Evolutionary conservation across 2,113 vertebrate genomes (phyloP), one percentile per base, ranked within the genome.

Genomic region (Nanorana parkeri): DNA sequence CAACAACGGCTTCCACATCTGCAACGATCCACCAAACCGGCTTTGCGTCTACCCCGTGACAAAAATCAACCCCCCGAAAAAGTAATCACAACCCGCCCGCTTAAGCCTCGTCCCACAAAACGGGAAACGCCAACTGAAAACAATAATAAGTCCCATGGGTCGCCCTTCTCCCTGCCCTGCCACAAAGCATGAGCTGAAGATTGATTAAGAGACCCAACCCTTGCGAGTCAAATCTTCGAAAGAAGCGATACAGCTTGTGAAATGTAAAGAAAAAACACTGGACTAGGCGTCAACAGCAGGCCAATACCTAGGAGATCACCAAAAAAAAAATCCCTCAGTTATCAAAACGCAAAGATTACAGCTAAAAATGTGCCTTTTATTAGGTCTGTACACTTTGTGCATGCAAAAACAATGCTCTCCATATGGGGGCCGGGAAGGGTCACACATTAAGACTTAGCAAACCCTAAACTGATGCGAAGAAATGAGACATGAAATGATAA

Each of bases 361-460:
- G 69, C 60, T 61, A 81, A 60, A n/a, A 66, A 73, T 71, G 67
- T 66, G 36, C 78, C 79, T 64, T 71, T 54, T 36, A 36, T 36
- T 29, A 73, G 24, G 63, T 73, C 51, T 26, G 68, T 52, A 63
- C 29, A 23, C 26, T 24, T 80, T 65, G 68, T 65, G 60, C 68
- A 81, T 81, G 80, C 80, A 81, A 63, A 47, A 47, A 47, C 8
- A 10, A 20, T 24, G 20, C 61, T 55, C 36, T 16, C 26, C 16
- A 73, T 47, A 11, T 8, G 41, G 41, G 41, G 41, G 41, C 41
- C 41, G 1, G 41, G 41, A 41, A 54, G 78, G 72, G 68, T 61
- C 51, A 23, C 41, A 13, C 24, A 28, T 36, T 60, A 75, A 75
- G 55, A 75, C 69, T 64, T 23, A 1, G 64, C 36, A 52, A 77